phyloP scores from a whole-genome alignment of 2,888 invertebrate species.

The Drosophila robusta region DNA sequence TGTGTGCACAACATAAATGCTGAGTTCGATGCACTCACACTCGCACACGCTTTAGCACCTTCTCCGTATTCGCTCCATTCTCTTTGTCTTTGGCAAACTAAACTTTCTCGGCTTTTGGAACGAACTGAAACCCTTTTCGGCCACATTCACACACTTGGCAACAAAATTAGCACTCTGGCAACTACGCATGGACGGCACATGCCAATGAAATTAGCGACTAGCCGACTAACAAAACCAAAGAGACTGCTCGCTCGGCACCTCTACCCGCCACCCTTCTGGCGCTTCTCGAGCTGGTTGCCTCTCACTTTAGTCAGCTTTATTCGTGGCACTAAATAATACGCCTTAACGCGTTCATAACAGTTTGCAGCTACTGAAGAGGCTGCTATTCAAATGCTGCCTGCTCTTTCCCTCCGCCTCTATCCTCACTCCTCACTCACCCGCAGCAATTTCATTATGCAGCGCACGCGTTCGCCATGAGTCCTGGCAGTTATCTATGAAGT shows the following conservation, averaged over 20 bases:
- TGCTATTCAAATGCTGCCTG: slow-evolving; percentile 47
- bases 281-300: not conserved
- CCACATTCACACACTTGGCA: slow-evolving; percentile 20
- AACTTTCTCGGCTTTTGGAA: slow-evolving; percentile 64
- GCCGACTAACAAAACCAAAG: slow-evolving; percentile 34
- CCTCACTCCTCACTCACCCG: slow-evolving; percentile 26
- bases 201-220: slow-evolving; percentile 58
- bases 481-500: slow-evolving; percentile 68
- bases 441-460: slow-evolving; percentile 71
- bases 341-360: slow-evolving; percentile 57
- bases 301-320: slow-evolving; percentile 26
- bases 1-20: slow-evolving; percentile 6
- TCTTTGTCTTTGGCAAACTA: slow-evolving; percentile 46
- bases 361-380: slow-evolving; percentile 48
- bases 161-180: slow-evolving; percentile 54
- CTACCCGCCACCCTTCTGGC: not conserved
- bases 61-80: slow-evolving; percentile 41
- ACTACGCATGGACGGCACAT: slow-evolving; percentile 46
- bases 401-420: not conserved
- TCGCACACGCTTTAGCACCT: slow-evolving; percentile 56
- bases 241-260: not conserved
- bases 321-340: slow-evolving; percentile 56
- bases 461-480: slow-evolving; percentile 67
- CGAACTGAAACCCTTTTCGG: slow-evolving; percentile 37
- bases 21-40: slow-evolving; percentile 26